Percentiles rank a stretch among this genome's conserved stretches.
These are phyloP conservation scores for Bambusicola thoracicus DNA, from an alignment of 2,113 vertebrate species.

Conservation along the genomic window DNA sequence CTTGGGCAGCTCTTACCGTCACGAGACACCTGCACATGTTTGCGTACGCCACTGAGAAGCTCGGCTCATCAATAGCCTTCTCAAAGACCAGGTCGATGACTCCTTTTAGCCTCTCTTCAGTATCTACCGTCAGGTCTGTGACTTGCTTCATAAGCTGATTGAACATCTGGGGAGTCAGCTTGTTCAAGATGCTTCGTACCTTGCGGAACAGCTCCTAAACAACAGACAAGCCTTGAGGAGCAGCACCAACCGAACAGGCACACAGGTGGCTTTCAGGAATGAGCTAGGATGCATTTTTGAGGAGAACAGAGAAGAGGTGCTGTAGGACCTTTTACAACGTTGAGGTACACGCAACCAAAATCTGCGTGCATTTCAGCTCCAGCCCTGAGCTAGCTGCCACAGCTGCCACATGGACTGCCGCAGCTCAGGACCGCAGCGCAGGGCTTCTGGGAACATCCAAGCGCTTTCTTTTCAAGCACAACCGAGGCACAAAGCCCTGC, in stretches of 20 bases:
- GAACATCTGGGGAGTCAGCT: constrained; percentile 98
- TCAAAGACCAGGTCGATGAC: constrained; percentile 98
- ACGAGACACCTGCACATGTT: constrained; percentile 98
- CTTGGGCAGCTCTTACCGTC: constrained; percentile 81
- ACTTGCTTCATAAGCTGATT: constrained; percentile 98
- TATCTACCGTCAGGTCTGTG: constrained; percentile 94
- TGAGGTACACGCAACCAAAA: accelerated
- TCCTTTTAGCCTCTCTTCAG: constrained; percentile 95
- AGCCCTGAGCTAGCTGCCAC: not conserved
- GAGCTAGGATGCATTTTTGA: not conserved
- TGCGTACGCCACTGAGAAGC: constrained; percentile 96
- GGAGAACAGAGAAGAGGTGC: not conserved
- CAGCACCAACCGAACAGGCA: not conserved
- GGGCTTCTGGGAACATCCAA: not conserved
- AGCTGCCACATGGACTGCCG: no score
- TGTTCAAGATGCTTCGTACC: constrained; percentile 97
- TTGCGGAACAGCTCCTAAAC: constrained; percentile 93
- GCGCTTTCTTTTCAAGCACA: not conserved
- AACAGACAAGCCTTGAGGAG: not conserved
- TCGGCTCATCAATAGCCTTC: constrained; percentile 96
- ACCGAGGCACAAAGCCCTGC: not conserved
- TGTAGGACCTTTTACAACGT: not conserved
- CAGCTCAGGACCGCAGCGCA: not conserved
- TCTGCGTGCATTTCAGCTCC: not conserved
- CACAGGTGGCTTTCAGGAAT: not conserved